A percentile compares a stretch with the other conserved stretches of the same genome.
Conservation (phyloP, 2,888 invertebrate genomes). For the Seladonia tumulorum region DNA sequence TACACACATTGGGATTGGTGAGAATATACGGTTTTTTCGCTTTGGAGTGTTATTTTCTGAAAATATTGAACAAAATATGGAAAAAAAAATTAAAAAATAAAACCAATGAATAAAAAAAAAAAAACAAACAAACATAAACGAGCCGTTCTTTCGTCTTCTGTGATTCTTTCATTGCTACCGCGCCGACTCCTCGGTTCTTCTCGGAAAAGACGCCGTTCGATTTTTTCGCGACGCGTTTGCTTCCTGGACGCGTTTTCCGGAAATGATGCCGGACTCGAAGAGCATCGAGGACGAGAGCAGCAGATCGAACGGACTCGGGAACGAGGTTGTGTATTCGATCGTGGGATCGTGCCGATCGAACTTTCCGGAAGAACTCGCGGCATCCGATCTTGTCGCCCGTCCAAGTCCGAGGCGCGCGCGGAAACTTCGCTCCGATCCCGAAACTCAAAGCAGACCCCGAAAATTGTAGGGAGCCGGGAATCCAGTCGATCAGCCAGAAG, state of each 20-base stretch:
- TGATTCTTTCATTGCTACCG: constrained; percentile 45
- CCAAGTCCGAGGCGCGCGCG: neutral
- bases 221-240: neutral
- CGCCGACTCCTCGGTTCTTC: neutral
- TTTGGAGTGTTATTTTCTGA: constrained; percentile 85
- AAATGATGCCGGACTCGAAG: constrained; percentile 18
- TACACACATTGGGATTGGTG: constrained; percentile 84
- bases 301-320: neutral
- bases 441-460: neutral
- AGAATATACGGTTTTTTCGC: constrained; percentile 84
- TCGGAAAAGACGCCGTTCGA: neutral
- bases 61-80: constrained; percentile 84
- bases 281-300: neutral
- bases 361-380: neutral
- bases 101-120: constrained; percentile 80
- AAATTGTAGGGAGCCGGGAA: constrained; percentile 30
- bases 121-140: constrained; percentile 58
- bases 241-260: neutral
- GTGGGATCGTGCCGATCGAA: neutral
- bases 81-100: constrained; percentile 82
- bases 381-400: neutral
- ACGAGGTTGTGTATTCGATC: constrained; percentile 25
- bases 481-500: neutral
- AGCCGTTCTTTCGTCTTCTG: constrained; percentile 50
- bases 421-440: neutral